A percentile compares a stretch with the other conserved stretches of the same genome.
These are phyloP conservation scores for Carduelis carduelis DNA, from an alignment of 2,797 vertebrate species.

Conservation along the genomic window DNA sequence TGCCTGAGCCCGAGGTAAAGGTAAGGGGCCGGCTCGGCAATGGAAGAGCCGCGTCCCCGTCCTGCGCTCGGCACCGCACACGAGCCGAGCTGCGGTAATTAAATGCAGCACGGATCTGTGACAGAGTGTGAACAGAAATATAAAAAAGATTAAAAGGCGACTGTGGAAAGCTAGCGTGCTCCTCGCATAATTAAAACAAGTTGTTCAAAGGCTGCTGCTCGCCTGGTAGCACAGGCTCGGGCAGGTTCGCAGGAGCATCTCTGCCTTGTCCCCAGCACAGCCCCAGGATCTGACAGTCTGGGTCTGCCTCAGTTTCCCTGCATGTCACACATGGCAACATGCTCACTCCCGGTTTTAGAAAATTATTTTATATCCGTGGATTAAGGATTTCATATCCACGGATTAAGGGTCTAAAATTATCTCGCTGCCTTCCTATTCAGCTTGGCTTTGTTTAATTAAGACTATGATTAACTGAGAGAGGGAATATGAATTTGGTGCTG, in stretches of 20 bases:
- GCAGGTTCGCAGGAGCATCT: background rate
- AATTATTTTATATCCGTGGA: background rate
- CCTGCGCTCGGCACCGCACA: background rate
- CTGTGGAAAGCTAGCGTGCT: slow-evolving; percentile 57
- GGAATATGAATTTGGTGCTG: background rate
- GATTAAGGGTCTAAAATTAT: background rate
- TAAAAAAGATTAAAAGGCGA: slow-evolving; percentile 29
- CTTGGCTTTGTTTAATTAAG: slow-evolving; percentile 4
- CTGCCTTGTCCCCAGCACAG: background rate
- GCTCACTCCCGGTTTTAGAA: background rate
- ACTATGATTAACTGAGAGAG: background rate
- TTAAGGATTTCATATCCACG: background rate
- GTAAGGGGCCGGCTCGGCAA: accelerated
- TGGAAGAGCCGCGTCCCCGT: background rate
- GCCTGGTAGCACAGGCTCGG: background rate
- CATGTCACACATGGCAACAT: background rate
- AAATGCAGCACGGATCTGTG: background rate
- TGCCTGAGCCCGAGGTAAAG: background rate
- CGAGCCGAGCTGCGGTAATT: background rate
- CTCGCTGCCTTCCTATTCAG: background rate
- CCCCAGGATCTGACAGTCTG: background rate
- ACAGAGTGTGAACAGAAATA: slow-evolving; percentile 51
- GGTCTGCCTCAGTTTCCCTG: background rate
- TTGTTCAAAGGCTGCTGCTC: slow-evolving; percentile 28
- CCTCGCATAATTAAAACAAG: slow-evolving; percentile 55